Evolutionary conservation across 2,113 vertebrate species (phyloP), one percentile per base, ranked within the genome.

Genomic region (Pygoscelis adeliae): DNA sequence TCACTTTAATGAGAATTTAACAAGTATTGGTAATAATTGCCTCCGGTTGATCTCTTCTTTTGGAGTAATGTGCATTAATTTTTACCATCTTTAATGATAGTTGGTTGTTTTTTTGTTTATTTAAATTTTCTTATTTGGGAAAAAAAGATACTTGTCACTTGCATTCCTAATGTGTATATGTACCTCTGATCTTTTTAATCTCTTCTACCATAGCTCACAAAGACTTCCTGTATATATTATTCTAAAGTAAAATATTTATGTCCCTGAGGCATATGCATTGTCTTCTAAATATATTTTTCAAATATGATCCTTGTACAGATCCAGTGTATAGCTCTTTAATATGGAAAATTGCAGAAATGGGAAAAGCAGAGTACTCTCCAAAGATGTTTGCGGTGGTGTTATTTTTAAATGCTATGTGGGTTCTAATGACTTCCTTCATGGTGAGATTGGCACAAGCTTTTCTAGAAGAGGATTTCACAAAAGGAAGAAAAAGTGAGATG

Each of bases 401-500:
- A 46, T 58, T 92, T 83, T 66, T 58, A 62, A 90, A 38, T 53
- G 21, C 21, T 77, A 0, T 55, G 5, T 80, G 47, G 26, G 16
- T 77, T 88, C 29, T 73, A 52, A 13, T 93, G 20, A 59, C 26
- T 86, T 89, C 15, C 47, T 82, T 90, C 0, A 0, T n/a, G 58
- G 42, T 90, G 49, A 62, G 79, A 30, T 4, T 58, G 61, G 11
- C 19, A 53, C 0, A 2, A 65, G 13, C 1, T 81, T 70, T 81
- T 86, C 26, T 53, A 55, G 53, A 61, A 61, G 17, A 91, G 6
- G 17, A 49, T 89, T 93, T 79, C n/a, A 38, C 30, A 22, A 42
- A 82, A 52, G 17, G 22, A 87, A 67, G 21, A 36, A 44, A 42
- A 53, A 80, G 8, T 27, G 9, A 30, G 25, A 26, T 0, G 0